Evolutionary conservation across 2,888 invertebrate genomes (phyloP), one percentile per base, ranked within the genome.

Genomic region (Brachyopa scutellaris): DNA sequence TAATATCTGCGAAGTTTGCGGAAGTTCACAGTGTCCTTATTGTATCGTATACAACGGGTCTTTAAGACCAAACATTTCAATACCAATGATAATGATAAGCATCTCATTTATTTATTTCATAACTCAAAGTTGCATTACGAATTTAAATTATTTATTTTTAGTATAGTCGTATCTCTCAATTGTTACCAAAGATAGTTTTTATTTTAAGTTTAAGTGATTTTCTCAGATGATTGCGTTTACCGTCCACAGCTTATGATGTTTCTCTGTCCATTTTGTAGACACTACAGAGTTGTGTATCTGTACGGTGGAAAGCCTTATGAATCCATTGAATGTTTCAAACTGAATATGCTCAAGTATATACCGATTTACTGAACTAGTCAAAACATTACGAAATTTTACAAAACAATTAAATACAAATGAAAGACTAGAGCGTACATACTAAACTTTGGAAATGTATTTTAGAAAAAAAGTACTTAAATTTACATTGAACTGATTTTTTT

Each of bases 1-100:
- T 84, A 96, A 96, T 89, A 96, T 97, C 85, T 97, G 97, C 90
- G 96, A 97, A 88, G 97, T 97, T 7, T 97, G 97, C 88, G 97
- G 97, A 70, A 96, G 96, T 49, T 96, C 96, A 55, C 97, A 97
- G 89, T 97, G 97, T 88, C 96, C 96, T 0, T 96, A 96, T 90
- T 97, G 96, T 89, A 93, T 95, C 55, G 95, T 95, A 84, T 95
- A 95, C 91, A 96, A 95, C 89, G 55, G 40, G 5, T 77, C 82
- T 31, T 4, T 29, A 40, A 70, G 69, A 49, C 11, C 53, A 36
- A 45, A 17, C 6, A n/a, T 61, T 5, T 64, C 76, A 13, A 19
- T 66, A 51, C n/a, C 70, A 59, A 59, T 70, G 36, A 53, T 82
- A 11, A 33, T n/a, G 13, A 59, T 66, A 49, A 61, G 70, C 45